Base-by-base conservation (phyloP, 2,797 vertebrate genomes). In the Halcyon badia region DNA sequence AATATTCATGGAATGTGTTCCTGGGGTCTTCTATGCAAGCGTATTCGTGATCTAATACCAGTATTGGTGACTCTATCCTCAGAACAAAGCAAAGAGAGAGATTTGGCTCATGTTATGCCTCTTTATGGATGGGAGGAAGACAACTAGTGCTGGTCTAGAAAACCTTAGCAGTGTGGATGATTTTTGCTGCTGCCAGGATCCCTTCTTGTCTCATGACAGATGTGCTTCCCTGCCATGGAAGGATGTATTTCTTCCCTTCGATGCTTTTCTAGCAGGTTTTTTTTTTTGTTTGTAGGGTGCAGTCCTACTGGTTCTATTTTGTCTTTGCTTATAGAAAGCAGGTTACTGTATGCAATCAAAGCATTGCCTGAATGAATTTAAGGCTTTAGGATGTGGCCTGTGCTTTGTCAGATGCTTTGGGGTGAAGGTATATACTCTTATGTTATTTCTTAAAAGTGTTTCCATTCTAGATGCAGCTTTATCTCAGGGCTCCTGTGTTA, bases 191-290 rank as follows among this genome's bases (percentile, higher is more conserved):
- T 87, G 65, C n/a, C 76, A 46, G 37, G 31, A 83, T 22, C 12
- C 15, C 5, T 69, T 35, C 41, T 60, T 87, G 49, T 87, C n/a
- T 76, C 4, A 0, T 31, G 33, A 25, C 0, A 0, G 14, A 6
- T 58, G 41, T 80, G 15, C 46, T 72, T 68, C 33, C 25, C 13
- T 14, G 19, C 37, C 8, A 5, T 22, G 25, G 44, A 85, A 68
- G 8, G 11, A 49, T 85, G 11, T n/a, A 25, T 80, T 95, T 81
- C 39, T 56, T 78, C 56, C 28, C 17, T 90, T 79, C 31, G 54
- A 0, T 65, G 41, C 13, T 69, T 56, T 73, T 60, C 37, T 48
- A 78, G 25, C 28, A 35, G 25, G 30, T 9, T 30, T 33, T 75
- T 87, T 73, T 87, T 54, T 49, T 49, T 75, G 18, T 81, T 81